Evolutionary conservation across 1,140 invertebrate genomes (phyloP), one percentile per base, ranked within the genome.

Genomic region (Mactra quadrangularis): DNA sequence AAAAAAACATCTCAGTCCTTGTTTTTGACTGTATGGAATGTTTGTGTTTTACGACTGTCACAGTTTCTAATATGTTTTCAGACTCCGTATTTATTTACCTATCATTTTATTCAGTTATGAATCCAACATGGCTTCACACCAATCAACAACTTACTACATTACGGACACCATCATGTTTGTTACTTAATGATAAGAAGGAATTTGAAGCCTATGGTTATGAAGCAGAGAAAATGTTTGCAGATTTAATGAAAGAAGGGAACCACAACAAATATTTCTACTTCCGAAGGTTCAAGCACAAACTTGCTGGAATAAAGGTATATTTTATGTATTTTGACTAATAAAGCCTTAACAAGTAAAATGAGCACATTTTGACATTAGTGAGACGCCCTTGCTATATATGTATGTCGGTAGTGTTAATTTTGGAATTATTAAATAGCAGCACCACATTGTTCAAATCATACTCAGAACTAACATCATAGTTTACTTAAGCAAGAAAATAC

Each of bases 151-250:
- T 64, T 0, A 52, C 41, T 7, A 79, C 60, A 29, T 33, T 79
- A 38, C 60, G 76, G 3, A 79, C 76, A 3, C 76, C 76, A 29
- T 66, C 76, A 19, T 79, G 60, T 45, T 52, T 79, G n/a, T 33
- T 79, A 25, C 45, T 79, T 29, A 79, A 79, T 35, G 76, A 79
- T 19, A 79, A 79, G 35, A 79, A 79, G 33, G 76, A 79, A 47
- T 79, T 79, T 47, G 60, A 79, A 47, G 76, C 76, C 45, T 79
- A 79, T 57, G 76, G 76, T 35, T 79, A 79, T 38, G 76, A 79
- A 7, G 76, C 76, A 15, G 76, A 79, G 25, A 62, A 52, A 35
- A 19, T 55, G 45, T 79, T 68, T 57, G 27, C 47, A 45, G 60
- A 79, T 9, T 33, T 53, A 29, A 33, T 79, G 17, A 68, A 35